Evolutionary conservation across 1,140 invertebrate species (phyloP).

Genomic region (Orchesella cincta): DNA sequence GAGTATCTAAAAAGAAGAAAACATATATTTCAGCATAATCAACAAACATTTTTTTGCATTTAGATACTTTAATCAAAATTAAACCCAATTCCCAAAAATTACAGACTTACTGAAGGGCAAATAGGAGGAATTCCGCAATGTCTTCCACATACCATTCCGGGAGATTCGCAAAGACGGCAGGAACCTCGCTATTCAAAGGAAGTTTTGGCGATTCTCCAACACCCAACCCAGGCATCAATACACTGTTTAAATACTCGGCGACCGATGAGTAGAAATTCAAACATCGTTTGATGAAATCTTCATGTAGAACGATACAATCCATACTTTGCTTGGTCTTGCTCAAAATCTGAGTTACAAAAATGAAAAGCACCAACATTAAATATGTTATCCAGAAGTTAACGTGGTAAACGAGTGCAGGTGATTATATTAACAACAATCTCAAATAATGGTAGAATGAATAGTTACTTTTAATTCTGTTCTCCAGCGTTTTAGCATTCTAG

Average conservation of each 20-base stretch:
- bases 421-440: background rate
- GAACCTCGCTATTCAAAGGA: slow-evolving; percentile 63
- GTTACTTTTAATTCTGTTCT: slow-evolving; percentile 70
- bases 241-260: slow-evolving; percentile 69
- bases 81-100: background rate
- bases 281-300: slow-evolving; percentile 73
- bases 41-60: slow-evolving; percentile 19
- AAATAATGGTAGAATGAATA: slow-evolving; percentile 21
- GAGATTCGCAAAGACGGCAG: slow-evolving; percentile 78
- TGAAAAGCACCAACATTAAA: too few relatives aligned
- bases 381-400: too few relatives aligned
- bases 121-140: slow-evolving; percentile 90
- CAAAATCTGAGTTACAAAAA: slow-evolving; percentile 57
- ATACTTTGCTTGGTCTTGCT: slow-evolving; percentile 75
- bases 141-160: slow-evolving; percentile 98
- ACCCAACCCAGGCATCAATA: slow-evolving; percentile 46
- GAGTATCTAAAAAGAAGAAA: slow-evolving; percentile 67
- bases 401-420: too few relatives aligned
- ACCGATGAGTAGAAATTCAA: slow-evolving; percentile 84
- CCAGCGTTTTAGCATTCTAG: slow-evolving; percentile 81
- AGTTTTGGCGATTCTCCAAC: slow-evolving; percentile 50
- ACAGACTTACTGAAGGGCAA: slow-evolving; percentile 82
- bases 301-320: slow-evolving; percentile 82
- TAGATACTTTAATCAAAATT: background rate
- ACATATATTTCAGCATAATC: slow-evolving; percentile 29